These are phyloP conservation scores for Acleris laterana DNA, from an alignment of 2,888 invertebrate genomes.

Conservation along the genomic window DNA sequence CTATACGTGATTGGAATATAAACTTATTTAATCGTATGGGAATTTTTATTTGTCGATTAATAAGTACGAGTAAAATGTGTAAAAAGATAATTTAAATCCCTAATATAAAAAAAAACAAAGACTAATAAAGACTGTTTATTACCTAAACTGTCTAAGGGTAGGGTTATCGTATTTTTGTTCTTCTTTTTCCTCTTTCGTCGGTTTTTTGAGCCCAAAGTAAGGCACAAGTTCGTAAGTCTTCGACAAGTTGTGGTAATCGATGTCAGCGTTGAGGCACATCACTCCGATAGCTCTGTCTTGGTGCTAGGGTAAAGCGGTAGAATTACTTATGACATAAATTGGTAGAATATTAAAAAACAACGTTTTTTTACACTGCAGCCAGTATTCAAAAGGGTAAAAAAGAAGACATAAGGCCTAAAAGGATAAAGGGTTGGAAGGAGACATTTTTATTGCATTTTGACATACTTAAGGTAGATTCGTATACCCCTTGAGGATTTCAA, in stretches of 20 bases:
- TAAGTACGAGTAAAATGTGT: no score
- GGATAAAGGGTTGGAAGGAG: neutral
- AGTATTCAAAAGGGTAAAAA: no score
- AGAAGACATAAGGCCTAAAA: neutral
- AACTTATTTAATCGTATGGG: no score
- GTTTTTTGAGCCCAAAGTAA: conserved; percentile 81
- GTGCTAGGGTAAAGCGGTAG: conserved; percentile 43
- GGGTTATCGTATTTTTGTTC: conserved; percentile 54
- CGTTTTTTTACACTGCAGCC: neutral
- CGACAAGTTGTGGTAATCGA: conserved; percentile 84
- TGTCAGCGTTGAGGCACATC: conserved; percentile 82
- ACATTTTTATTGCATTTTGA: neutral
- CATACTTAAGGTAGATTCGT: no score
- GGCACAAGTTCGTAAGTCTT: conserved; percentile 78
- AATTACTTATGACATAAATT: no score
- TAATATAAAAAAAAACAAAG: no score
- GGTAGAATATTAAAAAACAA: no score
- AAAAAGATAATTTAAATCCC: no score
- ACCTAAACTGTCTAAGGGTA: conserved; percentile 64
- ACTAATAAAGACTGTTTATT: conserved; percentile 5
- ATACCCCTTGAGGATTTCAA: no score
- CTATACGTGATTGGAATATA: no score
- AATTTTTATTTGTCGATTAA: no score
- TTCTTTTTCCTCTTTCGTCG: conserved; percentile 67
- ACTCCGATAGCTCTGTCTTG: conserved; percentile 80